Conservation (phyloP, 2,888 invertebrate species). For the Campopleginae sp. region DNA sequence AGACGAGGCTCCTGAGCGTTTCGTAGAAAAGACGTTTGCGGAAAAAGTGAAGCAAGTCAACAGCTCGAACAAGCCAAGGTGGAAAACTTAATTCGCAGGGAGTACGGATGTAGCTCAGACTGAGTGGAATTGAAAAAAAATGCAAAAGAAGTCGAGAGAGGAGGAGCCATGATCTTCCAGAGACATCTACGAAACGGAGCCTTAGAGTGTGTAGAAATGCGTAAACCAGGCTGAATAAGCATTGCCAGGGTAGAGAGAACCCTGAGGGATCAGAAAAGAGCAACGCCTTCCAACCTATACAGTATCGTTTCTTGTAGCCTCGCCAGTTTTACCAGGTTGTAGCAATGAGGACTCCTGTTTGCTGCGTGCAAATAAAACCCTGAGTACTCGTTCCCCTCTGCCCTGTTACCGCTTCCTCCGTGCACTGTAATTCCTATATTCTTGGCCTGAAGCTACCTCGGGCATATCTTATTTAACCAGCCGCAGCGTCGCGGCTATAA, state of each 20-base stretch:
- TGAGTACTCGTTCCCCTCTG: constrained; percentile 31
- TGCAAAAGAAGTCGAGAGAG: constrained; percentile 4
- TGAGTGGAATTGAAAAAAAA: constrained; percentile 17
- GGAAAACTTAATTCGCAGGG: constrained; percentile 5
- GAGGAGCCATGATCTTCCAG: constrained; percentile 6
- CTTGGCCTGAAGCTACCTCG: constrained; percentile 31
- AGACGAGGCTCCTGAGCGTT: neutral
- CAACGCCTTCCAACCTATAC: constrained; percentile 38
- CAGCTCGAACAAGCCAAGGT: neutral
- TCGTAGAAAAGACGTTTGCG: neutral
- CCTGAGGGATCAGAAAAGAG: constrained; percentile 58
- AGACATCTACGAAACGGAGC: constrained; percentile 10
- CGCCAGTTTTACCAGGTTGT: constrained; percentile 39
- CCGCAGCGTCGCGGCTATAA: constrained; percentile 35
- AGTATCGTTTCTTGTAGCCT: constrained; percentile 10
- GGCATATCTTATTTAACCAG: constrained; percentile 58
- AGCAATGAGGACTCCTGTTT: constrained; percentile 61
- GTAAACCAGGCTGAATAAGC: constrained; percentile 62
- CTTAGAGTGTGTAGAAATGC: constrained; percentile 42
- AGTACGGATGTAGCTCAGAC: neutral
- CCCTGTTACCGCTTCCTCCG: constrained; percentile 6
- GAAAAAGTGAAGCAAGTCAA: constrained; percentile 6
- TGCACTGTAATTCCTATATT: constrained; percentile 40
- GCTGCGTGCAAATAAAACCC: constrained; percentile 62
- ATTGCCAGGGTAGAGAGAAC: constrained; percentile 27